These are phyloP conservation scores for Ostrea denselamellosa DNA, from an alignment of 1,140 invertebrate genomes.

Conservation along the genomic window DNA sequence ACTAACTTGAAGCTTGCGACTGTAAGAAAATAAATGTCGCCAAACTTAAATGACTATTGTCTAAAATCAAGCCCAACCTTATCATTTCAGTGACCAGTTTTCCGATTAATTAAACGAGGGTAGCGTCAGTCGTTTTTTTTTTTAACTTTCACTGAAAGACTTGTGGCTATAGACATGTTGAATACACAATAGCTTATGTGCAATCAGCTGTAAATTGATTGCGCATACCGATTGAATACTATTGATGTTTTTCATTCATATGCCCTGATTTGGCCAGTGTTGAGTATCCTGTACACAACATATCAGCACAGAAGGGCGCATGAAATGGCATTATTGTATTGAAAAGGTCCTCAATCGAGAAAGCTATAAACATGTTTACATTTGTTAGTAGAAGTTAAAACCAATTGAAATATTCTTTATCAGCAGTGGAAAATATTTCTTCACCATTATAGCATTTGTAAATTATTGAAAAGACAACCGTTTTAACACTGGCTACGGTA, in stretches of 20 bases:
- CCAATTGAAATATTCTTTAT: neutral
- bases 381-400: neutral
- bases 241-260: neutral
- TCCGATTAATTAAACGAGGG: neutral
- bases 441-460: neutral
- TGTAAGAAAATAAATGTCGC: neutral
- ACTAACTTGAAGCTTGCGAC: neutral
- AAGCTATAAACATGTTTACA: neutral
- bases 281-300: neutral
- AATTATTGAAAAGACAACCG: neutral
- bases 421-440: neutral
- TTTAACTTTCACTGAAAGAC: neutral
- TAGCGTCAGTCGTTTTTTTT: neutral
- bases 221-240: no score
- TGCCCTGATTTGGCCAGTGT: neutral
- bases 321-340: neutral
- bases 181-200: neutral
- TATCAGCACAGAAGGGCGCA: neutral
- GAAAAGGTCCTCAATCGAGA: neutral
- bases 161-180: no score
- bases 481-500: neutral
- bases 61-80: neutral
- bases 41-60: neutral
- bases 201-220: neutral
- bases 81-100: neutral